Percentiles rank a stretch among this genome's conserved stretches.
Evolutionary conservation across 1,140 invertebrate species (phyloP).

Genomic region (Pseudomyrmex pallidus): DNA sequence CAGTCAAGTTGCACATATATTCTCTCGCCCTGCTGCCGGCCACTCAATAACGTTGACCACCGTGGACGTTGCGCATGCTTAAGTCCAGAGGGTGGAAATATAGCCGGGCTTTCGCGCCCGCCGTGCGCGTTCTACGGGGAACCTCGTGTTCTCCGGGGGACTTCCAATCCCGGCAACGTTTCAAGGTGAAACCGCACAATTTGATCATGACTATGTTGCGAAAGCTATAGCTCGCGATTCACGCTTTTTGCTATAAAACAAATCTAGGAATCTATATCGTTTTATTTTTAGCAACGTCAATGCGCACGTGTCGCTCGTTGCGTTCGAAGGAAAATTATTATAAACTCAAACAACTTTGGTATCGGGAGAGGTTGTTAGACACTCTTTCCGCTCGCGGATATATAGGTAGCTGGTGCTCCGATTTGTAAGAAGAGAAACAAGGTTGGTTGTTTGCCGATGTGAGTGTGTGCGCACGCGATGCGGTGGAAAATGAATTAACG

Average conservation of each 20-base stretch:
- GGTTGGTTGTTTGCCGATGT: constrained; percentile 11
- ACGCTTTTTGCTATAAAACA: neutral
- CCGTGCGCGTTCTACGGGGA: constrained; percentile 30
- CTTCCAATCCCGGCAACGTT: constrained; percentile 51
- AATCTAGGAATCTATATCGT: neutral
- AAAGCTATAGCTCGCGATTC: neutral
- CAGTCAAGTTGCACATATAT: constrained; percentile 73
- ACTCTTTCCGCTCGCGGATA: neutral
- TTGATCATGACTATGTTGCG: constrained; percentile 9
- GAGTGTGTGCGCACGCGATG: constrained; percentile 9
- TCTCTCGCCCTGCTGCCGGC: constrained; percentile 73
- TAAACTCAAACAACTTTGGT: neutral
- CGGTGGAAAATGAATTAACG: constrained; percentile 46
- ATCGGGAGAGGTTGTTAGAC: constrained; percentile 1
- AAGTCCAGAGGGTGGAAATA: constrained; percentile 61
- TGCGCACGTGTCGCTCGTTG: neutral
- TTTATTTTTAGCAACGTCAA: neutral
- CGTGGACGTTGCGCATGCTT: constrained; percentile 80
- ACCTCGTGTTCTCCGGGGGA: neutral
- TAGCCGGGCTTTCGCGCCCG: constrained; percentile 52
- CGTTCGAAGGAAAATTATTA: neutral
- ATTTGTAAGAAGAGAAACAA: neutral
- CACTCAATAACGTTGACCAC: constrained; percentile 84
- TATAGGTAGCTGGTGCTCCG: neutral
- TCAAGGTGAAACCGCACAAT: constrained; percentile 72